These are phyloP conservation scores for Philopedon plagiatum DNA, from an alignment of 2,888 invertebrate species.

Conservation along the genomic window DNA sequence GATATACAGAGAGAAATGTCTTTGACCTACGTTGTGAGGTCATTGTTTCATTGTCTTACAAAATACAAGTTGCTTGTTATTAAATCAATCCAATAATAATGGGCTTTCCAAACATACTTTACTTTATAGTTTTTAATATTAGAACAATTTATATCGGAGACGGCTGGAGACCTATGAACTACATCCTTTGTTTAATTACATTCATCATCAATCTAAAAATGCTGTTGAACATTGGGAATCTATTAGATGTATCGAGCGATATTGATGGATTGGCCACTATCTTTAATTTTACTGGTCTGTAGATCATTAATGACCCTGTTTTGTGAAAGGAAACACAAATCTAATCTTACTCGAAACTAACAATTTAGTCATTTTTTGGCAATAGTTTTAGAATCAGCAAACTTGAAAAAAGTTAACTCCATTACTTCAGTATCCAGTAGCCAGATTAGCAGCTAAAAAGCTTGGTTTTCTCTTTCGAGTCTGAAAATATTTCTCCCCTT, in stretches of 20 bases:
- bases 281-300: background rate
- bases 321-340: too few species aligned
- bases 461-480: too few species aligned
- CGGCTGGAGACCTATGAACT: constrained; percentile 31
- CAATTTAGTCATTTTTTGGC: too few species aligned
- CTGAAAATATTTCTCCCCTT: too few species aligned
- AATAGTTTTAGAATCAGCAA: too few species aligned
- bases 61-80: constrained; percentile 39
- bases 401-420: too few species aligned
- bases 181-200: constrained; percentile 33
- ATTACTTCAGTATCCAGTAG: too few species aligned
- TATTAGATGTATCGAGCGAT: background rate
- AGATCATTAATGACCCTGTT: too few species aligned
- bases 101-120: constrained; percentile 47
- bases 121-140: constrained; percentile 46
- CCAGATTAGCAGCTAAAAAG: too few species aligned
- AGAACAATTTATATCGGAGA: constrained; percentile 31
- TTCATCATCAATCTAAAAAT: constrained; percentile 29
- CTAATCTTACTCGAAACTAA: too few species aligned
- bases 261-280: background rate
- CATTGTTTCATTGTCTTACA: constrained; percentile 48
- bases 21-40: constrained; percentile 41
- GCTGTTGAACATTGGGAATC: background rate
- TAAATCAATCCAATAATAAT: constrained; percentile 45
- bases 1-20: constrained; percentile 27